These are phyloP conservation scores for Nemoura dubitans DNA, from an alignment of 2,888 invertebrate genomes.

Conservation along the genomic window DNA sequence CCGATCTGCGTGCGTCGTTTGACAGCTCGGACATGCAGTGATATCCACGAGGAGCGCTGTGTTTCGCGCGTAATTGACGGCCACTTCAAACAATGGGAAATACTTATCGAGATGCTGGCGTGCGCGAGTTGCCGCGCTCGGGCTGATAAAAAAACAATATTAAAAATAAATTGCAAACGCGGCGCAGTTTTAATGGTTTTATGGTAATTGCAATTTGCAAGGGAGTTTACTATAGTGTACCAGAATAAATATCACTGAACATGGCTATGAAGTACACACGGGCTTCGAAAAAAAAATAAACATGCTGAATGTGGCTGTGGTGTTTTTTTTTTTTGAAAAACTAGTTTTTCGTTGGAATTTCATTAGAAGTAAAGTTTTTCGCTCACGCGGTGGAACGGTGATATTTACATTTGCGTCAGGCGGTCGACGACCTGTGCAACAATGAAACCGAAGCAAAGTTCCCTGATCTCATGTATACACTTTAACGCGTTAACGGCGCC, in stretches of 20 bases:
- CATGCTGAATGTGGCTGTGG: background rate
- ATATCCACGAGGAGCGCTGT: background rate
- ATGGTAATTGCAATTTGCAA: background rate
- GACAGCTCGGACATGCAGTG: background rate
- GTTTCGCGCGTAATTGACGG: background rate
- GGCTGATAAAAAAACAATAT: background rate
- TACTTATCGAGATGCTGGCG: background rate
- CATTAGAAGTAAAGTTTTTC: background rate
- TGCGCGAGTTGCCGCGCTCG: too few species aligned
- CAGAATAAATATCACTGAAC: background rate
- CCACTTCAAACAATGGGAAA: background rate
- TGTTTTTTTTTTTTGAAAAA: background rate
- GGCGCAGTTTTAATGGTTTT: background rate
- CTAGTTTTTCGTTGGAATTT: background rate
- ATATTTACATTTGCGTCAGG: background rate
- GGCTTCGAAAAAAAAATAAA: background rate
- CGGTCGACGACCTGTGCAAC: background rate
- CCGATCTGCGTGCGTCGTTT: background rate
- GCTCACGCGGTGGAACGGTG: background rate
- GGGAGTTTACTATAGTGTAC: background rate
- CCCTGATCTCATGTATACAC: background rate
- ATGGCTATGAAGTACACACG: background rate
- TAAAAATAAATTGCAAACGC: background rate
- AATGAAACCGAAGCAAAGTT: background rate
- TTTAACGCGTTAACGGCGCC: constrained; percentile 23